Percentiles rank a stretch among this genome's conserved stretches.
These are phyloP conservation scores for Strigops habroptila DNA, from an alignment of 2,113 vertebrate genomes.

Conservation along the genomic window DNA sequence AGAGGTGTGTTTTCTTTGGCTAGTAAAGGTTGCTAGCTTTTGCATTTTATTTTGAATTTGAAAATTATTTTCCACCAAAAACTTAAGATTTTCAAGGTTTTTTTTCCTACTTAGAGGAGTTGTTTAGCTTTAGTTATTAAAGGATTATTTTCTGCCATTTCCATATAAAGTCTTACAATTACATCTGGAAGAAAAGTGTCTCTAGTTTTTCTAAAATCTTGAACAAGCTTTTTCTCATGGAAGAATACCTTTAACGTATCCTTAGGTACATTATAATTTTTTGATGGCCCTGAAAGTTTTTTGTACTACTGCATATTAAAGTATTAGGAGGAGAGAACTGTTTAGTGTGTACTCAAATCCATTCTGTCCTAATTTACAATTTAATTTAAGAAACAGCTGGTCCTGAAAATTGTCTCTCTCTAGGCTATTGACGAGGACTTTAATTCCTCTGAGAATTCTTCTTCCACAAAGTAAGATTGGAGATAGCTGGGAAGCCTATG, in stretches of 20 bases:
- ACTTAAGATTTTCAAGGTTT: neutral
- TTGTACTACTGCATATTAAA: neutral
- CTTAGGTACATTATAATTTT: neutral
- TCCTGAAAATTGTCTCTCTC: neutral
- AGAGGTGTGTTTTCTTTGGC: neutral
- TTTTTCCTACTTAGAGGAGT: neutral
- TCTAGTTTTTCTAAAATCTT: neutral
- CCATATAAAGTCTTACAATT: neutral
- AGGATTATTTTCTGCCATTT: neutral
- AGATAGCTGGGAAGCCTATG: neutral
- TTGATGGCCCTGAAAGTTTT: neutral
- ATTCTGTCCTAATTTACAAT: neutral
- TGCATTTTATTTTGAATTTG: neutral
- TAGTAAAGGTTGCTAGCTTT: neutral
- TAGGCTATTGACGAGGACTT: neutral
- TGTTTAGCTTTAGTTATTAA: neutral
- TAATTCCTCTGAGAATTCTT: neutral
- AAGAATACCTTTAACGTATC: neutral
- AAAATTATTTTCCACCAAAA: neutral
- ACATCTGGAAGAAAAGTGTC: neutral
- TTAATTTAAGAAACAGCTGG: neutral
- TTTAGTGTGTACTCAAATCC: neutral
- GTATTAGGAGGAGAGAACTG: neutral
- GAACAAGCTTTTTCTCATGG: neutral
- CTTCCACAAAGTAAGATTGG: neutral